phyloP scores from a whole-genome alignment of 1,140 invertebrate species.

The Holcopasites calliopsidis region DNA sequence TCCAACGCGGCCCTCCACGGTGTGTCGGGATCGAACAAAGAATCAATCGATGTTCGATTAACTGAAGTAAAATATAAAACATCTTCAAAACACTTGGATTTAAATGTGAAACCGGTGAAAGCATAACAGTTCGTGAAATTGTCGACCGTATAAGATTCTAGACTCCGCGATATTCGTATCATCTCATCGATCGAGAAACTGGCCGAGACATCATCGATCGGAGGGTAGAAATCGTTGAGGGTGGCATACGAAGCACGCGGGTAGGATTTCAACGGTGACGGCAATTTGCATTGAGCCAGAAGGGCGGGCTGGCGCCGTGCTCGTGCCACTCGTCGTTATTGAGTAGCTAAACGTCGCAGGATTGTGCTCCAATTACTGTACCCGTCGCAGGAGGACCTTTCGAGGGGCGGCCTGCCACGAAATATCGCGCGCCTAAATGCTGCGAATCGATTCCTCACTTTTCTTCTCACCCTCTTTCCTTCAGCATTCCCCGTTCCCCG shows the following conservation, averaged over 20 bases:
- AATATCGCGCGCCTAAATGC: not conserved
- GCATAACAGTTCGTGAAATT: not conserved
- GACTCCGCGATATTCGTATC: too few relatives aligned
- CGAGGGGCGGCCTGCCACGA: not conserved
- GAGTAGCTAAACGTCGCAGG: constrained; percentile 68
- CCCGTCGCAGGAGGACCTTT: not conserved
- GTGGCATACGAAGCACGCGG: not conserved
- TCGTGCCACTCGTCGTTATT: constrained; percentile 56
- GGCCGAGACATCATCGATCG: not conserved
- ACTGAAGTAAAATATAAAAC: too few relatives aligned
- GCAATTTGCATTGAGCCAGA: constrained; percentile 50
- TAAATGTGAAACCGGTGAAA: not conserved
- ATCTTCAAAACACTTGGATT: too few relatives aligned
- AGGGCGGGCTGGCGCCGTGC: constrained; percentile 32
- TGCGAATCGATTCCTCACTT: not conserved
- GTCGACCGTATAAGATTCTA: not conserved
- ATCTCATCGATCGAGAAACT: too few relatives aligned
- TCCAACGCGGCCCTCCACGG: not conserved
- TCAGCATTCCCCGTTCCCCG: not conserved
- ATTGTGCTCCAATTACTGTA: constrained; percentile 64
- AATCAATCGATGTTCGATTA: constrained; percentile 17
- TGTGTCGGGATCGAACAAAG: constrained; percentile 9
- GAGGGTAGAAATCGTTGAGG: not conserved
- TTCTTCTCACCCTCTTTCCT: not conserved
- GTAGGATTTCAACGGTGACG: constrained; percentile 16